phyloP scores from a whole-genome alignment of 2,888 invertebrate genomes.

The Hoplodrina blanda region DNA sequence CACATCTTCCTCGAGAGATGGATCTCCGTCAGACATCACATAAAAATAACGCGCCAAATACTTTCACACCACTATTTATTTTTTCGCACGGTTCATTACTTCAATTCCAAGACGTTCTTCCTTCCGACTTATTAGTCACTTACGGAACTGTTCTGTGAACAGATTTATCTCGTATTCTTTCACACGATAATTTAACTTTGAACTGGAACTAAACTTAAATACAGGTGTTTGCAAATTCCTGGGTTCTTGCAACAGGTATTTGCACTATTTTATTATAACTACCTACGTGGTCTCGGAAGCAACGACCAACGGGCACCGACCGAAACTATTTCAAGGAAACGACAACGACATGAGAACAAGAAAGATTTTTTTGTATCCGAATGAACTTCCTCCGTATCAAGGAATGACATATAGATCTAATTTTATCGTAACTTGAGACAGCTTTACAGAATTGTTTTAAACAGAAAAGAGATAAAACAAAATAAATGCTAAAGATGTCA shows the following conservation, averaged over 20 bases:
- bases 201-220: conserved; percentile 17
- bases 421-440: conserved; percentile 15
- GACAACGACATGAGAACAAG: conserved; percentile 20
- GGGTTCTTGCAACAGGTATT: conserved; percentile 16
- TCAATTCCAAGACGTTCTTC: conserved; percentile 55
- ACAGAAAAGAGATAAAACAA: conserved; percentile 28
- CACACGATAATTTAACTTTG: conserved; percentile 22
- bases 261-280: conserved; percentile 10
- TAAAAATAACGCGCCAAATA: conserved; percentile 59
- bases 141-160: conserved; percentile 45
- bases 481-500: conserved; percentile 29
- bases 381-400: not conserved
- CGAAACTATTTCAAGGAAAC: conserved; percentile 34
- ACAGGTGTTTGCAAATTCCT: not conserved
- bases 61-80: conserved; percentile 52
- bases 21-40: conserved; percentile 90
- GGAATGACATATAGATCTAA: conserved; percentile 22
- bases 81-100: conserved; percentile 54
- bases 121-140: conserved; percentile 66
- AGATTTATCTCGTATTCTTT: conserved; percentile 57
- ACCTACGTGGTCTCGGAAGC: conserved; percentile 20
- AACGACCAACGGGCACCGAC: conserved; percentile 18
- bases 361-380: conserved; percentile 23
- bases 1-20: conserved; percentile 88
- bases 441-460: not conserved